These are phyloP conservation scores for Alentia gelatinosa DNA, from an alignment of 2,888 invertebrate species.

Conservation along the genomic window DNA sequence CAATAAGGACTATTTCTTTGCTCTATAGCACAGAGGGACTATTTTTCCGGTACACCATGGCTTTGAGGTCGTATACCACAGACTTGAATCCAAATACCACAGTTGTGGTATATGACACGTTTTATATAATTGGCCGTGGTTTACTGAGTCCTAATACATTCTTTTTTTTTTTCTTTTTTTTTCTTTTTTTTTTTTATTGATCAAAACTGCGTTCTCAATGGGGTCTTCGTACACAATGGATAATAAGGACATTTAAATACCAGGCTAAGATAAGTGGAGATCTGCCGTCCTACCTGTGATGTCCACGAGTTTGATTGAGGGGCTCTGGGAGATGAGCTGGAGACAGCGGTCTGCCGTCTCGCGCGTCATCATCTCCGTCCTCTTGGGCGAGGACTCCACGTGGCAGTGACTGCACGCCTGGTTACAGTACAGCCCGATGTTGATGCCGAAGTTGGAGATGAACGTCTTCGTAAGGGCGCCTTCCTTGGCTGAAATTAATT, in stretches of 20 bases:
- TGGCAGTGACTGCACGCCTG: conserved; percentile 73
- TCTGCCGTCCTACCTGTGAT: conserved; percentile 67
- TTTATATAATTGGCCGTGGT: too few relatives aligned
- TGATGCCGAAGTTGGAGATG: conserved; percentile 67
- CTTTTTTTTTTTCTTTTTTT: neutral
- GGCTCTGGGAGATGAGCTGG: conserved; percentile 67
- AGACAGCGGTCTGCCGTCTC: conserved; percentile 67
- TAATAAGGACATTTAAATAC: too few relatives aligned
- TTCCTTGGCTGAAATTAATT: neutral
- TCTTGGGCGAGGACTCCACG: conserved; percentile 72
- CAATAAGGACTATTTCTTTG: too few relatives aligned
- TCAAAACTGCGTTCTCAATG: too few relatives aligned
- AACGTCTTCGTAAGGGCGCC: neutral
- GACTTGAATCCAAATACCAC: too few relatives aligned
- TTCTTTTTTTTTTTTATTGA: neutral
- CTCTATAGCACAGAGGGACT: too few relatives aligned
- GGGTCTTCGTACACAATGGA: too few relatives aligned
- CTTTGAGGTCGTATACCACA: too few relatives aligned
- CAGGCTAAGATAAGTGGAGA: too few relatives aligned
- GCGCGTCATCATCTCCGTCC: conserved; percentile 69
- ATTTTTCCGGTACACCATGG: too few relatives aligned
- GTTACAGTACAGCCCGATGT: conserved; percentile 72
- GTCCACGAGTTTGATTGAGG: conserved; percentile 67
- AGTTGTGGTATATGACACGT: too few relatives aligned
- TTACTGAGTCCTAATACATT: too few relatives aligned